Conservation (phyloP, 2,888 invertebrate species). For the Tenthredo distinguenda region DNA sequence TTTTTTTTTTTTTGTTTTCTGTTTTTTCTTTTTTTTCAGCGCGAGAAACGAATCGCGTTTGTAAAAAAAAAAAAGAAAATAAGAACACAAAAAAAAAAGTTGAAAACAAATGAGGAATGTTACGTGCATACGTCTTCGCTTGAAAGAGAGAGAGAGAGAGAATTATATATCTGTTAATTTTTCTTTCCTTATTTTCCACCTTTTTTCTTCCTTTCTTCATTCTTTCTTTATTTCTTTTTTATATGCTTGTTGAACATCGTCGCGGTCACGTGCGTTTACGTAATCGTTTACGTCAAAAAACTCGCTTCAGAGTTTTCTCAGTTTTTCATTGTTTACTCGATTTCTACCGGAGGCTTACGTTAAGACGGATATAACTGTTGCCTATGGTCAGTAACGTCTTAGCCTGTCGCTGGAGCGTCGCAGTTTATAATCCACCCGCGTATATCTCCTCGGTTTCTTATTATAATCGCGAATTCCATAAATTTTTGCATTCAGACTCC, state of each 20-base stretch:
- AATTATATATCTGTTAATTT: neutral
- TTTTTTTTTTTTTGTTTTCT: neutral
- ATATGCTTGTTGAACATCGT: neutral
- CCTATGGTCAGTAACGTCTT: neutral
- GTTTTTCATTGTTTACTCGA: constrained; percentile 27
- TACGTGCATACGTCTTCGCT: too few species aligned
- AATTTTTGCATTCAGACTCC: too few species aligned
- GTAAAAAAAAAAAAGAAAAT: too few species aligned
- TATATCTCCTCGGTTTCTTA: neutral
- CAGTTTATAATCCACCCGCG: neutral
- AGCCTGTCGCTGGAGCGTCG: neutral
- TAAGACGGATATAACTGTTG: constrained; percentile 21
- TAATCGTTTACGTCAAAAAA: neutral
- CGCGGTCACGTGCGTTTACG: neutral
- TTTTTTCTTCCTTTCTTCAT: neutral
- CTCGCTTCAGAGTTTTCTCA: neutral
- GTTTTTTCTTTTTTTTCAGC: neutral
- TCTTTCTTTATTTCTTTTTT: neutral
- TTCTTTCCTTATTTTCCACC: neutral
- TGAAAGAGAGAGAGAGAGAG: too few species aligned
- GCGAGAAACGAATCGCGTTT: too few species aligned
- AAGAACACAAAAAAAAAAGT: too few species aligned
- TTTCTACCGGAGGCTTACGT: neutral
- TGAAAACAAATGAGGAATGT: too few species aligned
- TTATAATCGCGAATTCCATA: neutral